Evolutionary conservation across 2,797 vertebrate species (phyloP), one percentile per base, ranked within the genome.

Genomic region (Aplochiton taeniatus): DNA sequence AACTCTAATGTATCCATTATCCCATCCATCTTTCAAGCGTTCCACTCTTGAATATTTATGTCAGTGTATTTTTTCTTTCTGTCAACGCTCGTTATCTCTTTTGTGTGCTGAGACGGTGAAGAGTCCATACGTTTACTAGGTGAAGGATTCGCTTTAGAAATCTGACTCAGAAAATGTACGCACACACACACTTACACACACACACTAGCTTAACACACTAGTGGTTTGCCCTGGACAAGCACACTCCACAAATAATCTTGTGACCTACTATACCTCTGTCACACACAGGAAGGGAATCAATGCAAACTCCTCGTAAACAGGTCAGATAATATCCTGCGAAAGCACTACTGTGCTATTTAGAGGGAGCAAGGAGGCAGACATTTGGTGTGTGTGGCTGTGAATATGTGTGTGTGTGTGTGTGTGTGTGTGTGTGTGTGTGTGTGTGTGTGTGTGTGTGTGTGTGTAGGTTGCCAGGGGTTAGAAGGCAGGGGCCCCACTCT

Each of bases 1-100:
- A 6, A 31, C 31, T 3, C 6, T 31, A 31, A 31, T 31, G 3
- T 31, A 6, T 31, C 31, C 31, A 31, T 31, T 31, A 31, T 31
- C 64, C 70, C 82, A 82, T 88, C 80, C 56, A 16, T 88, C 83
- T 87, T 82, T 89, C 83, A 83, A 76, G 73, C 72, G 8, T 11
- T 20, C 52, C 76, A 70, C 71, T 85, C 65, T 10, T 70, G 58
- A 47, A 11, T 60, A 63, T 72, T 68, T 74, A 74, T 11, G 42
- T 16, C 52, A 16, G 45, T 41, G 41, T 14, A 46, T 16, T 8
- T 51, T 63, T 17, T 72, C 66, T 74, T 61, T 66, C 50, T 20
- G 66, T 76, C 78, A 74, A 79, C 84, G 78, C 72, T 82, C 82
- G 76, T 62, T 78, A 79, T 60, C 1, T 80, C 65, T 66, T 20